A percentile compares a stretch with the other conserved stretches of the same genome.
Evolutionary conservation across 2,888 invertebrate genomes (phyloP).

Genomic region (Ennomos erosarius): DNA sequence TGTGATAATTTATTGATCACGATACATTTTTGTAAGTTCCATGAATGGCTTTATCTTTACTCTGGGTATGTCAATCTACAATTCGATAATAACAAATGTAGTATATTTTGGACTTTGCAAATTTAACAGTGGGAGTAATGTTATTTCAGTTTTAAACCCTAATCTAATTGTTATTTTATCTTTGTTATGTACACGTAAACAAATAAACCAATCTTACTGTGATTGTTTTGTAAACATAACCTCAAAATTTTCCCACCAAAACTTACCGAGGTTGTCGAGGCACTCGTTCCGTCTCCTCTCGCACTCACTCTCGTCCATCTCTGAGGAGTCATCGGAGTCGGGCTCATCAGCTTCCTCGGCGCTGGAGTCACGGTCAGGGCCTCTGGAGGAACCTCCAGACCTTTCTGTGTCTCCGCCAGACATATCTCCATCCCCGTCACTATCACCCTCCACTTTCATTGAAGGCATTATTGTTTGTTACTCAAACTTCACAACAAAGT

Average conservation of each 20-base stretch:
- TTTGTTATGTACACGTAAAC: slow-evolving; percentile 14
- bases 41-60: too few relatives aligned
- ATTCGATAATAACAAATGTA: too few relatives aligned
- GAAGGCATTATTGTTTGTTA: slow-evolving; percentile 83
- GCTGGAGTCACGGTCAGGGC: slow-evolving; percentile 88
- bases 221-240: slow-evolving; percentile 83
- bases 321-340: slow-evolving; percentile 94
- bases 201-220: slow-evolving; percentile 16
- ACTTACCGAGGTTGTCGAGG: slow-evolving; percentile 90
- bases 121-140: too few relatives aligned
- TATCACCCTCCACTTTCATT: slow-evolving; percentile 88
- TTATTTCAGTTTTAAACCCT: too few relatives aligned
- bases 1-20: too few relatives aligned
- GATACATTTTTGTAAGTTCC: too few relatives aligned
- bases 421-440: slow-evolving; percentile 87
- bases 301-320: slow-evolving; percentile 97
- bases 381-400: slow-evolving; percentile 88
- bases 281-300: slow-evolving; percentile 93
- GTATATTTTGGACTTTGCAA: too few relatives aligned
- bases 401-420: slow-evolving; percentile 89
- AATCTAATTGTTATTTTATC: background rate
- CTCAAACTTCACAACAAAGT: background rate
- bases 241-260: slow-evolving; percentile 54
- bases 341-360: slow-evolving; percentile 92
- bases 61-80: background rate